phyloP scores from a whole-genome alignment of 2,113 vertebrate species.

The Callochromis pleurospilus region DNA sequence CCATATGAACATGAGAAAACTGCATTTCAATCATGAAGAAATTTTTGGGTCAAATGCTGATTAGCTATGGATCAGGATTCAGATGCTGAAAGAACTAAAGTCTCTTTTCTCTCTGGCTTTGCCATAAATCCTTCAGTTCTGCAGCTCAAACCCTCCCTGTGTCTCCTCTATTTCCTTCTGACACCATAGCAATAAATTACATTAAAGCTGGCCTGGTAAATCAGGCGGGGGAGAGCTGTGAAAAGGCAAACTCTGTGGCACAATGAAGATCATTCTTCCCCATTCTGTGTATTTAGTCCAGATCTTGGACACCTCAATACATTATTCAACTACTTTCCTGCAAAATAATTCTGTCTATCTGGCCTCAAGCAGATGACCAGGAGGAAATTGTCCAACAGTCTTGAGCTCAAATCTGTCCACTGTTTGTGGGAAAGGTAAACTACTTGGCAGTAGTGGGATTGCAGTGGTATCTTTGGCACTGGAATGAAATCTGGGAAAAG shows the following conservation, averaged over 20 bases:
- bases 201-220: constrained; percentile 11
- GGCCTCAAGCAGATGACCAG: neutral
- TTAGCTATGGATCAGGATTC: constrained; percentile 34
- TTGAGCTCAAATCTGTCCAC: neutral
- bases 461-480: neutral
- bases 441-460: neutral
- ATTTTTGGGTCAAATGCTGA: constrained; percentile 29
- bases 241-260: constrained; percentile 18
- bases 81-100: neutral
- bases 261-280: constrained; percentile 40
- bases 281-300: neutral
- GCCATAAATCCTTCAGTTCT: constrained; percentile 22
- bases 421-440: neutral
- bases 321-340: neutral
- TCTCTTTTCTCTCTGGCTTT: neutral
- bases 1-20: neutral
- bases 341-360: constrained; percentile 1
- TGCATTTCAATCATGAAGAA: neutral
- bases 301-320: neutral
- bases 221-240: neutral
- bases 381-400: neutral
- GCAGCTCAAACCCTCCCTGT: constrained; percentile 9
- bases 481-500: neutral
- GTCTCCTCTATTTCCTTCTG: constrained; percentile 16
- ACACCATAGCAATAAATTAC: constrained; percentile 25